Evolutionary conservation across 2,797 vertebrate species (phyloP).

Genomic region (Spinus olivaceus): DNA sequence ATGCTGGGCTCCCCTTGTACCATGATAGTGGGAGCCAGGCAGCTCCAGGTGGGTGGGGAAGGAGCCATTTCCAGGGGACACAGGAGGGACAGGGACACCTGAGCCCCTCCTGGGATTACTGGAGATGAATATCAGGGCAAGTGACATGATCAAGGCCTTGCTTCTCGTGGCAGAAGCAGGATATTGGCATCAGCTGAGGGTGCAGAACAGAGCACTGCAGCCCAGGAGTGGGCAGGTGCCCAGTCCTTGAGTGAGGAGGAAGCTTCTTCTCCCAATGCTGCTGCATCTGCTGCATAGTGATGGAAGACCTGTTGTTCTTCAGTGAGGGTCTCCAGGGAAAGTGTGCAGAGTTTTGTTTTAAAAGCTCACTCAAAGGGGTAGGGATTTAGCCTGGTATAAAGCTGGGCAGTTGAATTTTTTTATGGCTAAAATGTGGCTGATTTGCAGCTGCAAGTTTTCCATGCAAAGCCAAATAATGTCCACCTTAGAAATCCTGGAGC

Average conservation of each 20-base stretch:
- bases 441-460: neutral
- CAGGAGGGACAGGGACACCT: neutral
- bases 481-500: neutral
- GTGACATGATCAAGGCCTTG: rapidly evolving
- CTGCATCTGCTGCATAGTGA: neutral
- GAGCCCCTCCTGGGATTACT: neutral
- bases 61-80: rapidly evolving
- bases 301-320: rapidly evolving
- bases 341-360: neutral
- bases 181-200: rapidly evolving
- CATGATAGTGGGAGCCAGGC: rapidly evolving
- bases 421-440: neutral
- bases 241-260: rapidly evolving
- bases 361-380: neutral
- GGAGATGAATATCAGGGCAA: neutral
- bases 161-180: neutral
- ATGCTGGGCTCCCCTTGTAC: neutral
- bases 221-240: rapidly evolving
- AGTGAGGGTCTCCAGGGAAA: neutral
- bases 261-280: neutral
- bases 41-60: neutral
- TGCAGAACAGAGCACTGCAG: neutral
- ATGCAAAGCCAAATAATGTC: neutral
- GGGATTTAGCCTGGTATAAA: neutral
- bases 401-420: neutral